Evolutionary conservation across 2,797 vertebrate genomes (phyloP).

Genomic region (Sternarchorhynchus goeldii): DNA sequence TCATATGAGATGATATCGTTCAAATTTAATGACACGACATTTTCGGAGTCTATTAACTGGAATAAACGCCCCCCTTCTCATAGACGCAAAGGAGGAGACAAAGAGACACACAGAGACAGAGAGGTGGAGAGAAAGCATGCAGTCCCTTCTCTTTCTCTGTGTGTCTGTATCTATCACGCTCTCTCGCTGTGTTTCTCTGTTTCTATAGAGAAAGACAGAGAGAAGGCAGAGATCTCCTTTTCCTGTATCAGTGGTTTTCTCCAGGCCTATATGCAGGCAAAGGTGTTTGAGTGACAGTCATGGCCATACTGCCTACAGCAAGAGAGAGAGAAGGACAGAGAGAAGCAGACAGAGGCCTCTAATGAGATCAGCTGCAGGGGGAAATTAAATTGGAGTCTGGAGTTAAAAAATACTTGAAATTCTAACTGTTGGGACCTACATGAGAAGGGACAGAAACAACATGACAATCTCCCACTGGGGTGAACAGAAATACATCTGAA

Average conservation of each 20-base stretch:
- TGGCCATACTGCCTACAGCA: background rate
- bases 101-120: background rate
- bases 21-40: too few species aligned
- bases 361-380: slow-evolving; percentile 5
- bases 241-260: background rate
- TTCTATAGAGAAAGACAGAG: too few species aligned
- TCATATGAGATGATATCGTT: too few species aligned
- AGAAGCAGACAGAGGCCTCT: background rate
- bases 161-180: background rate
- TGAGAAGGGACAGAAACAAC: background rate
- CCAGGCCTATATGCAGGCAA: background rate
- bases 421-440: background rate
- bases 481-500: background rate
- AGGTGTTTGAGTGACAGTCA: background rate
- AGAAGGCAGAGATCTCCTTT: too few species aligned
- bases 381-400: slow-evolving; percentile 2
- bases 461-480: background rate
- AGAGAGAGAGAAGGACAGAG: background rate
- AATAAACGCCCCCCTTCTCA: too few species aligned
- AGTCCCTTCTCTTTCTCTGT: too few species aligned
- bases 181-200: background rate
- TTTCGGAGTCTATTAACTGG: too few species aligned
- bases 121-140: too few species aligned
- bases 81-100: too few species aligned
- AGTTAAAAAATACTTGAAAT: slow-evolving; percentile 1